These are phyloP conservation scores for Timema cristinae DNA, from an alignment of 2,888 invertebrate genomes.

Conservation along the genomic window DNA sequence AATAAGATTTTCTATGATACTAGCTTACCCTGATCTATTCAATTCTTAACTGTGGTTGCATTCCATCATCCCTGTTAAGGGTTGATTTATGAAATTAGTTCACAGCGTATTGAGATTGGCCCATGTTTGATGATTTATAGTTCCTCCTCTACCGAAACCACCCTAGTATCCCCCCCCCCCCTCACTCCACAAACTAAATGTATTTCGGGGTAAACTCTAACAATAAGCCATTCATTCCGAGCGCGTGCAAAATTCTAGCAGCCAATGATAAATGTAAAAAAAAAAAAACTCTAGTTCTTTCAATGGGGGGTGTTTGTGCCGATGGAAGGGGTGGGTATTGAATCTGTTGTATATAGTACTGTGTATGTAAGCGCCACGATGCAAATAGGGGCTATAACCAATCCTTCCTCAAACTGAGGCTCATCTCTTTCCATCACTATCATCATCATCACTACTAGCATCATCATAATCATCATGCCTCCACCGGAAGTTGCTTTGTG, in stretches of 20 bases:
- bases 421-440: background rate
- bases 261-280: conserved; percentile 12
- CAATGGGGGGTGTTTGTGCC: background rate
- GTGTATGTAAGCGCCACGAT: background rate
- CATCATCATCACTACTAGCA: conserved; percentile 5
- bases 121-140: conserved; percentile 7
- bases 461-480: conserved; percentile 2
- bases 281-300: background rate
- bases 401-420: background rate
- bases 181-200: background rate
- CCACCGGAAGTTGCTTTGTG: conserved; percentile 27
- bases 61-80: too few species aligned
- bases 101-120: too few species aligned
- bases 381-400: conserved; percentile 11
- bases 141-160: background rate
- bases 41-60: too few species aligned
- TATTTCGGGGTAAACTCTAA: too few species aligned
- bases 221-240: too few species aligned
- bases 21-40: too few species aligned
- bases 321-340: conserved; percentile 4
- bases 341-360: background rate
- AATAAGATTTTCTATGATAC: too few species aligned
- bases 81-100: too few species aligned
- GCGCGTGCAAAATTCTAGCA: conserved; percentile 12
- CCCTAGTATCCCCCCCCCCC: background rate